phyloP scores from a whole-genome alignment of 2,797 vertebrate genomes.

The Apogon hyalosoma region DNA sequence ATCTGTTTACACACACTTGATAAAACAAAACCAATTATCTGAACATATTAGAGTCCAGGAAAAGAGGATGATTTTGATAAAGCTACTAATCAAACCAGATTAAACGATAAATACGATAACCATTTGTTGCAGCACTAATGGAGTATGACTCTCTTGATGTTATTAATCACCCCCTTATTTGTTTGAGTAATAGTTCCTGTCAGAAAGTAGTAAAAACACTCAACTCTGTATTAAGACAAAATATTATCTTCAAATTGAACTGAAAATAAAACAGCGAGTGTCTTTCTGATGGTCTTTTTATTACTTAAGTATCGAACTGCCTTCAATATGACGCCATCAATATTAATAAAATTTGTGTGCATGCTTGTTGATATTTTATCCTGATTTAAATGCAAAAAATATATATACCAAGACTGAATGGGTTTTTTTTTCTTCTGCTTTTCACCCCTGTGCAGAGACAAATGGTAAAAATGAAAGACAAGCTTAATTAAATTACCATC shows the following conservation, averaged over 20 bases:
- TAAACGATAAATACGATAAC: too few species aligned
- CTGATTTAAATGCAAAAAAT: background rate
- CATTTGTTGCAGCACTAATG: too few species aligned
- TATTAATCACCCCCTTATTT: too few species aligned
- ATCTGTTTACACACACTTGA: too few species aligned
- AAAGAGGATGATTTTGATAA: too few species aligned
- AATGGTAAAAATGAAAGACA: background rate
- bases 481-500: slow-evolving; percentile 19
- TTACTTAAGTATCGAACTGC: background rate
- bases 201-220: too few species aligned
- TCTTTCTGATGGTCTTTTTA: background rate
- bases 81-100: too few species aligned
- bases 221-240: background rate
- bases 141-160: too few species aligned
- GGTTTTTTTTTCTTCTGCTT: background rate
- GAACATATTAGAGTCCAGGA: too few species aligned
- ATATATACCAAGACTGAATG: background rate
- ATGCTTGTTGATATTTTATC: background rate
- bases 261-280: background rate
- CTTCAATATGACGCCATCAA: background rate
- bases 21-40: too few species aligned
- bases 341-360: background rate
- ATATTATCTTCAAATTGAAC: background rate
- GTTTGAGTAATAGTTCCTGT: too few species aligned
- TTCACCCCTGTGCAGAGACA: background rate